These are phyloP conservation scores for Diachasma alloeum DNA, from an alignment of 1,140 invertebrate species.

Conservation along the genomic window DNA sequence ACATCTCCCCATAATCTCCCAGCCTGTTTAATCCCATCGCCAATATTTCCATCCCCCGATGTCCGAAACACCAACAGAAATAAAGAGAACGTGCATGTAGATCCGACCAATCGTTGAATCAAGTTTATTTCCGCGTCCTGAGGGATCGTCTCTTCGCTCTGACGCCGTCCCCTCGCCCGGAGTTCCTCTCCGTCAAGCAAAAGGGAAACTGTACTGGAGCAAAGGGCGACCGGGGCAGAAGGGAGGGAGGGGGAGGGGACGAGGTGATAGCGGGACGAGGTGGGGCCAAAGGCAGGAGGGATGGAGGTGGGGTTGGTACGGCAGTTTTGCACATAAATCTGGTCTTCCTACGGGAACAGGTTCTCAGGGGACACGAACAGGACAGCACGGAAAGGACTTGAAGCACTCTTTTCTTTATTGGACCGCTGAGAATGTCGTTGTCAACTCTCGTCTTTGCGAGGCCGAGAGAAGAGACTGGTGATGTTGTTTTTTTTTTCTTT, in stretches of 20 bases:
- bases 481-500: slow-evolving; percentile 27
- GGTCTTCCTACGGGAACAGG: slow-evolving; percentile 53
- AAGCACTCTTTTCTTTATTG: slow-evolving; percentile 63
- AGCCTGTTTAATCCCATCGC: no score
- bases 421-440: slow-evolving; percentile 57
- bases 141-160: slow-evolving; percentile 51
- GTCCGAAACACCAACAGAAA: not conserved
- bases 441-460: slow-evolving; percentile 49
- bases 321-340: slow-evolving; percentile 67
- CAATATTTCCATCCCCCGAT: no score
- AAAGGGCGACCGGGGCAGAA: not conserved
- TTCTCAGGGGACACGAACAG: slow-evolving; percentile 56
- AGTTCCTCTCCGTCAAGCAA: slow-evolving; percentile 55
- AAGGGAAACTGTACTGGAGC: slow-evolving; percentile 24
- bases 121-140: slow-evolving; percentile 61
- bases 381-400: slow-evolving; percentile 58
- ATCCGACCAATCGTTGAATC: slow-evolving; percentile 50
- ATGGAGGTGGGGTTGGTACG: slow-evolving; percentile 45
- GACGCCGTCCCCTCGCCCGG: slow-evolving; percentile 26
- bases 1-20: no score
- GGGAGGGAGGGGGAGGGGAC: not conserved
- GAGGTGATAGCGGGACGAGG: slow-evolving; percentile 12
- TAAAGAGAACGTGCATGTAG: slow-evolving; percentile 33
- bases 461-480: slow-evolving; percentile 29
- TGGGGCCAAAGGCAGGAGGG: not conserved